Percentiles rank a stretch among this genome's conserved stretches.
phyloP scores from a whole-genome alignment of 2,113 vertebrate species.

The Heterotis niloticus region DNA sequence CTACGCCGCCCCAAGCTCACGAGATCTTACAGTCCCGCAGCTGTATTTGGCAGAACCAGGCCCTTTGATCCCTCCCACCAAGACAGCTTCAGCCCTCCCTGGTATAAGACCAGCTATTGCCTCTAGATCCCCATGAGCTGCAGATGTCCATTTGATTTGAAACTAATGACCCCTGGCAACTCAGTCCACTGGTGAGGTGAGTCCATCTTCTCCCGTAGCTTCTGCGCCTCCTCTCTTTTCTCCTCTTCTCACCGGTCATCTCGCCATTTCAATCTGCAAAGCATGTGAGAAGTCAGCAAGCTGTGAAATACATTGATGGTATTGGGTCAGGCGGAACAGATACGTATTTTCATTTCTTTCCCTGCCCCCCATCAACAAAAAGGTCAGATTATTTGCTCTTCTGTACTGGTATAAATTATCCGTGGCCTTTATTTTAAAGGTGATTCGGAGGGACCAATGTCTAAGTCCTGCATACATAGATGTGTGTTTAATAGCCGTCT shows the following conservation, averaged over 20 bases:
- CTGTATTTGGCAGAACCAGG: neutral
- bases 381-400: neutral
- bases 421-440: neutral
- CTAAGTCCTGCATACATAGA: neutral
- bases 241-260: neutral
- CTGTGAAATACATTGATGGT: neutral
- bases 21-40: neutral
- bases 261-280: neutral
- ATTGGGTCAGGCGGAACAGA: neutral
- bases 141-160: constrained; percentile 19
- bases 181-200: constrained; percentile 37
- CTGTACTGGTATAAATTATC: neutral
- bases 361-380: neutral
- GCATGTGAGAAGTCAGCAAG: neutral
- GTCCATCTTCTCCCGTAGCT: neutral
- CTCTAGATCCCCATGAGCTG: constrained; percentile 21
- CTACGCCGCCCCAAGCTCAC: constrained; percentile 1
- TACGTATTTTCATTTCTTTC: neutral
- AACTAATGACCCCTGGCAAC: constrained; percentile 30
- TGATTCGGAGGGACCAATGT: neutral
- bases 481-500: neutral
- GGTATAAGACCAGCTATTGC: constrained; percentile 37
- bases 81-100: constrained; percentile 8
- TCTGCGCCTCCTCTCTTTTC: neutral
- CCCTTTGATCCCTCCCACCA: constrained; percentile 44